Evolutionary conservation across 2,797 vertebrate species (phyloP).

Genomic region (Chaetodon trifasciatus): DNA sequence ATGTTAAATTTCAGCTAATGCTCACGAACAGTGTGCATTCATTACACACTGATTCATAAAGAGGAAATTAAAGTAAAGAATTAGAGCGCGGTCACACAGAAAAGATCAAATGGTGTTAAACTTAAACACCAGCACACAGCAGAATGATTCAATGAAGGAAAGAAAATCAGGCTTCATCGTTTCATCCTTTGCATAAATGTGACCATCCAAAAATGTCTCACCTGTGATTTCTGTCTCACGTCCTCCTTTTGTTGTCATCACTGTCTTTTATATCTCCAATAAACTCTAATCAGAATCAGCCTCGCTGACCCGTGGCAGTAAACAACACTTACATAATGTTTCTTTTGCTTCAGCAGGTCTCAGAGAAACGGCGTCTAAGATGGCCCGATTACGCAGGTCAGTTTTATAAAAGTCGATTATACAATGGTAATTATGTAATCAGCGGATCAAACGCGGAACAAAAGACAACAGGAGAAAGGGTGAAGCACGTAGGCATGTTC

Average conservation of each 20-base stretch:
- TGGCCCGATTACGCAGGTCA: conserved; percentile 51
- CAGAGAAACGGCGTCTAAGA: conserved; percentile 24
- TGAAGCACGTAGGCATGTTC: conserved; percentile 50
- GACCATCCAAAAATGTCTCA: neutral
- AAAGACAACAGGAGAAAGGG: conserved; percentile 56
- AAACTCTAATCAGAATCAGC: conserved; percentile 15
- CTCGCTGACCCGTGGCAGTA: neutral
- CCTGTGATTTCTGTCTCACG: too few relatives aligned
- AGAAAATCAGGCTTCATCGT: too few relatives aligned
- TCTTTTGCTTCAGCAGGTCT: conserved; percentile 26
- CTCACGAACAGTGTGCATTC: too few relatives aligned
- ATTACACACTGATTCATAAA: neutral
- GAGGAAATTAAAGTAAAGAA: neutral
- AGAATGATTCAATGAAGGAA: neutral
- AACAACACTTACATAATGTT: conserved; percentile 41
- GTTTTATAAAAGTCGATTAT: conserved; percentile 61
- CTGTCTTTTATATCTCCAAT: neutral
- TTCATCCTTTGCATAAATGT: neutral
- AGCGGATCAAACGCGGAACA: conserved; percentile 60
- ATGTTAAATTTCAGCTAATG: neutral
- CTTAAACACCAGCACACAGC: neutral
- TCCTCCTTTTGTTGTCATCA: neutral
- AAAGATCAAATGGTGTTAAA: neutral
- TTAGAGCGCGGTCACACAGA: neutral
- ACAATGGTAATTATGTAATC: conserved; percentile 70